Percentiles rank a stretch among this genome's conserved stretches.
Conservation (phyloP, 23 tunicate genomes). For the Ascidia mentula region DNA sequence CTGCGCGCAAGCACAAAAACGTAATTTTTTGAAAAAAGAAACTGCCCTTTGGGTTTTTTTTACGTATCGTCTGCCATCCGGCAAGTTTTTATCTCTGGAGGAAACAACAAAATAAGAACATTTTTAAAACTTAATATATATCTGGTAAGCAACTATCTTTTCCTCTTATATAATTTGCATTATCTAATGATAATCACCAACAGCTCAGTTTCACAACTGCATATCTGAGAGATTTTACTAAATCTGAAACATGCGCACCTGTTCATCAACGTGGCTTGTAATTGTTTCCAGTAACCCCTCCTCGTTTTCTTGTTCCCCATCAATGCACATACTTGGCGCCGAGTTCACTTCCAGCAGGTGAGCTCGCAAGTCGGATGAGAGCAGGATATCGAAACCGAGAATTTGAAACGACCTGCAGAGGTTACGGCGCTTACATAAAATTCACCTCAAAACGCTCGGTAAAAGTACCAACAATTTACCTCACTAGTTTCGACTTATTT, state of each 20-base stretch:
- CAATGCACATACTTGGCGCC: slow-evolving; percentile 80
- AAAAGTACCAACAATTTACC: slow-evolving; percentile 19
- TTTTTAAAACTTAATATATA: too few relatives aligned
- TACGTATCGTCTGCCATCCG: too few relatives aligned
- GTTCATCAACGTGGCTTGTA: slow-evolving; percentile 83
- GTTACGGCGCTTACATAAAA: background rate
- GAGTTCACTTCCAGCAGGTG: slow-evolving; percentile 88
- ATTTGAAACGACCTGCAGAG: slow-evolving; percentile 77
- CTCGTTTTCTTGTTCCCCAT: slow-evolving; percentile 58
- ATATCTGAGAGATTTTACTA: too few relatives aligned
- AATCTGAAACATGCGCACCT: slow-evolving; percentile 48
- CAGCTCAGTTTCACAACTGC: too few relatives aligned
- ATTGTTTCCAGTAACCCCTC: slow-evolving; percentile 58
- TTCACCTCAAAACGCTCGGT: background rate
- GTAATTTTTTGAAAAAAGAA: too few relatives aligned
- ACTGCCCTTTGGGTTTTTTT: too few relatives aligned
- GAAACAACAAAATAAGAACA: too few relatives aligned
- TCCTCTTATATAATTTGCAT: background rate
- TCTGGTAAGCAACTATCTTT: background rate
- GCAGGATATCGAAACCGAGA: slow-evolving; percentile 86
- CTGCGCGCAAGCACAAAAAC: too few relatives aligned
- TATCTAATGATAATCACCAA: background rate
- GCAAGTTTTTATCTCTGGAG: too few relatives aligned
- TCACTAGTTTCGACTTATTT: slow-evolving; percentile 38
- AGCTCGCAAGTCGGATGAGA: slow-evolving; percentile 72